Conservation (phyloP, 2,797 vertebrate genomes). For the Enteromius viviparus region DNA sequence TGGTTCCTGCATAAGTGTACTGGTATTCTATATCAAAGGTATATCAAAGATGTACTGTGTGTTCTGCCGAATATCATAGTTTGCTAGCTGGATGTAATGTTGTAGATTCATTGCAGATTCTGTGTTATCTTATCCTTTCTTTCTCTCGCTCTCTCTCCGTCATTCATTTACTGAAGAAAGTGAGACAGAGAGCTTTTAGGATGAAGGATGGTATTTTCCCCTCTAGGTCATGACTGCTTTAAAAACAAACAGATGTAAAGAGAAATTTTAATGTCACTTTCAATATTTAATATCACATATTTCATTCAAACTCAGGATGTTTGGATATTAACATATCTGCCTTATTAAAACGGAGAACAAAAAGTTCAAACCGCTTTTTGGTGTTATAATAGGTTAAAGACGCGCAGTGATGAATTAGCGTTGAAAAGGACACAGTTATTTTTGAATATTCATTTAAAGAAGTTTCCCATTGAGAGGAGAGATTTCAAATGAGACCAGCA, state of each 20-base stretch:
- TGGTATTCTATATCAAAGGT: no score
- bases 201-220: constrained; percentile 11
- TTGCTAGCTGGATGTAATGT: not conserved
- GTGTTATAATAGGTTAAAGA: no score
- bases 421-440: no score
- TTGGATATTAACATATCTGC: not conserved
- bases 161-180: constrained; percentile 7
- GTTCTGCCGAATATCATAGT: not conserved
- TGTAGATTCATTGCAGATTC: not conserved
- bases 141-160: not conserved
- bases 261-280: not conserved
- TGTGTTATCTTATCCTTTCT: not conserved
- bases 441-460: no score
- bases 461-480: no score
- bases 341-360: not conserved
- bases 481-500: no score
- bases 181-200: constrained; percentile 14
- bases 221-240: constrained; percentile 10
- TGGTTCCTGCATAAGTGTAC: no score
- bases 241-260: constrained; percentile 20
- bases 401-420: no score
- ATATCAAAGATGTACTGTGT: no score
- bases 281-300: not conserved
- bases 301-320: constrained; percentile 7
- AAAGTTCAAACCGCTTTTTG: no score